These are phyloP conservation scores for Lasius platythorax DNA, from an alignment of 2,888 invertebrate genomes.

Conservation along the genomic window DNA sequence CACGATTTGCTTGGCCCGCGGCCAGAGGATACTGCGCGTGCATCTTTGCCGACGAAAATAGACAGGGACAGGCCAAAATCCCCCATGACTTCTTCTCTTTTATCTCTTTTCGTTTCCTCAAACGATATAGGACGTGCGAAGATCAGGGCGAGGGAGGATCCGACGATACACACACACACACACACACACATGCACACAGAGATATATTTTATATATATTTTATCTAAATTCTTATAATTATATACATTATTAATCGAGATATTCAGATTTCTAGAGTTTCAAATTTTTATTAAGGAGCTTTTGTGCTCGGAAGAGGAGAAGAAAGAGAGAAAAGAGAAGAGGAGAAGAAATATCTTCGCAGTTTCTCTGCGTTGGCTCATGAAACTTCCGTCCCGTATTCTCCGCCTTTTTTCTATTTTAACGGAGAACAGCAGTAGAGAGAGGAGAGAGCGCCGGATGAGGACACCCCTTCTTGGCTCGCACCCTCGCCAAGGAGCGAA, in stretches of 20 bases:
- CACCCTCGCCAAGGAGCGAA: conserved; percentile 55
- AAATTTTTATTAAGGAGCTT: too few species aligned
- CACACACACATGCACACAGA: neutral
- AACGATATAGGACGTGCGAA: conserved; percentile 46
- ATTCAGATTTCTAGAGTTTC: too few species aligned
- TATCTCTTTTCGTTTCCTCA: conserved; percentile 67
- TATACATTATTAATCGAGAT: too few species aligned
- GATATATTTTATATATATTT: too few species aligned
- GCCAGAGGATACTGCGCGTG: conserved; percentile 85
- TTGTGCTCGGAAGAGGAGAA: too few species aligned
- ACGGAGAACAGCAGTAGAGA: neutral
- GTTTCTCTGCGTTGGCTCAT: conserved; percentile 25
- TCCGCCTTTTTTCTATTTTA: neutral
- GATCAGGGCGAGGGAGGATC: neutral
- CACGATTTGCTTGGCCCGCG: conserved; percentile 80
- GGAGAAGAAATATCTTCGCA: neutral
- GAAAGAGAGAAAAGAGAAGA: neutral
- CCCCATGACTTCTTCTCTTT: conserved; percentile 84
- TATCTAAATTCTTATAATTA: too few species aligned
- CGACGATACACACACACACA: neutral
- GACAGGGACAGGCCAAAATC: conserved; percentile 81
- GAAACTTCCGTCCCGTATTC: conserved; percentile 19
- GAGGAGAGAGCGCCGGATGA: neutral
- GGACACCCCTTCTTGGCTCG: conserved; percentile 31
- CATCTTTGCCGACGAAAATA: conserved; percentile 83